These are phyloP conservation scores for Drosophila setosimentum DNA, from an alignment of 2,888 invertebrate genomes.

Conservation along the genomic window DNA sequence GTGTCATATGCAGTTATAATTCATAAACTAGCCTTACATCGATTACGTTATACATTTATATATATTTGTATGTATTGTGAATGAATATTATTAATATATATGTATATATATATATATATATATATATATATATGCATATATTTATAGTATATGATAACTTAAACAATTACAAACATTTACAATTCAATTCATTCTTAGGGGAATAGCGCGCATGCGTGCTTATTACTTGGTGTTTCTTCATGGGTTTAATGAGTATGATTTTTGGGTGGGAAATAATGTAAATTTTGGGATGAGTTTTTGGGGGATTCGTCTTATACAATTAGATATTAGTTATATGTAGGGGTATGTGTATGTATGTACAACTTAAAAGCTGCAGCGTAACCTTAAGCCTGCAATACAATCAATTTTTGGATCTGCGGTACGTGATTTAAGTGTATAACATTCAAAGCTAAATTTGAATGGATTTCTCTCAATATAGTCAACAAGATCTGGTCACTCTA, in stretches of 20 bases:
- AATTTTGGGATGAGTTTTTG: neutral
- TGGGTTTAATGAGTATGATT: neutral
- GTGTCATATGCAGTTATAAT: constrained; percentile 2
- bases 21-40: constrained; percentile 36
- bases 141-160: constrained; percentile 15
- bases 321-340: neutral
- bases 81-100: constrained; percentile 11
- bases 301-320: constrained; percentile 9
- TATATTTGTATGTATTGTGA: constrained; percentile 14
- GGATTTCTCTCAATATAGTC: constrained; percentile 16
- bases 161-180: constrained; percentile 57
- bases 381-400: constrained; percentile 12
- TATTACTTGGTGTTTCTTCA: constrained; percentile 4
- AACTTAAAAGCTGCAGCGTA: constrained; percentile 50
- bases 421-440: neutral
- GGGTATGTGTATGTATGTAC: constrained; percentile 54
- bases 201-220: neutral
- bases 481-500: constrained; percentile 17
- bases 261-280: neutral
- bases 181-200: constrained; percentile 18
- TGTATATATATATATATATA: neutral
- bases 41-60: constrained; percentile 16
- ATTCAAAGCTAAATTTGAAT: constrained; percentile 25
- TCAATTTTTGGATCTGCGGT: neutral
- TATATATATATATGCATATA: constrained; percentile 9